A percentile compares a stretch with the other conserved stretches of the same genome.
phyloP scores from a whole-genome alignment of 2,888 invertebrate genomes.

The Drosophila anomelani region DNA sequence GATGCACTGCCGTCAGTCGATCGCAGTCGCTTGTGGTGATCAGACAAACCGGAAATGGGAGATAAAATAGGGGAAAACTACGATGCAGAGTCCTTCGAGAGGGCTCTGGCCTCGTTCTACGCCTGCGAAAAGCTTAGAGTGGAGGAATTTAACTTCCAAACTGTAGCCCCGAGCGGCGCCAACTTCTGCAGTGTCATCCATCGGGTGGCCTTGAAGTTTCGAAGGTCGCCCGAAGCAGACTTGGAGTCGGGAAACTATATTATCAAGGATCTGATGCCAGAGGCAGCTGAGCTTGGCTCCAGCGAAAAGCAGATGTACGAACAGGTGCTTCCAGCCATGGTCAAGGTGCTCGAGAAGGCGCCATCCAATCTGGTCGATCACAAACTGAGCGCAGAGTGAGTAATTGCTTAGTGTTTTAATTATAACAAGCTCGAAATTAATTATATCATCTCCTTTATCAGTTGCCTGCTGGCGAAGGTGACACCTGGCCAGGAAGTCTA shows the following conservation, averaged over 20 bases:
- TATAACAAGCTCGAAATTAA: neutral
- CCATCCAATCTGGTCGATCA: constrained; percentile 17
- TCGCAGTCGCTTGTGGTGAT: neutral
- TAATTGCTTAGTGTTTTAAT: neutral
- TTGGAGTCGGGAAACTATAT: constrained; percentile 52
- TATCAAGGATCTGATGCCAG: constrained; percentile 69
- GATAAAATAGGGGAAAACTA: constrained; percentile 17
- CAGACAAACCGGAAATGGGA: constrained; percentile 38
- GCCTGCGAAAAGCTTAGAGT: constrained; percentile 46
- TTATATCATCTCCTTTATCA: constrained; percentile 3
- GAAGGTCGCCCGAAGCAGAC: constrained; percentile 21
- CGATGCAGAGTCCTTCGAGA: constrained; percentile 39
- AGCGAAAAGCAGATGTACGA: constrained; percentile 72
- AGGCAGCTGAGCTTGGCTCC: constrained; percentile 66
- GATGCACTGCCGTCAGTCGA: constrained; percentile 8
- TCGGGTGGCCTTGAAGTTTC: constrained; percentile 59
- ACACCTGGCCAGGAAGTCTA: constrained; percentile 62
- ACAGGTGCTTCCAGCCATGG: constrained; percentile 67
- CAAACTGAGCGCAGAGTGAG: constrained; percentile 69
- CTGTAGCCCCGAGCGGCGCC: constrained; percentile 62
- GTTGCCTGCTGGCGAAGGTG: constrained; percentile 63
- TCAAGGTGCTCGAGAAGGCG: constrained; percentile 47
- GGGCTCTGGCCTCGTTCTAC: constrained; percentile 52
- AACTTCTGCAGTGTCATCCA: constrained; percentile 80
- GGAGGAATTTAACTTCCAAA: constrained; percentile 44